These are phyloP conservation scores for Romanogobio albipinnatus DNA, from an alignment of 2,113 vertebrate species.

Conservation along the genomic window DNA sequence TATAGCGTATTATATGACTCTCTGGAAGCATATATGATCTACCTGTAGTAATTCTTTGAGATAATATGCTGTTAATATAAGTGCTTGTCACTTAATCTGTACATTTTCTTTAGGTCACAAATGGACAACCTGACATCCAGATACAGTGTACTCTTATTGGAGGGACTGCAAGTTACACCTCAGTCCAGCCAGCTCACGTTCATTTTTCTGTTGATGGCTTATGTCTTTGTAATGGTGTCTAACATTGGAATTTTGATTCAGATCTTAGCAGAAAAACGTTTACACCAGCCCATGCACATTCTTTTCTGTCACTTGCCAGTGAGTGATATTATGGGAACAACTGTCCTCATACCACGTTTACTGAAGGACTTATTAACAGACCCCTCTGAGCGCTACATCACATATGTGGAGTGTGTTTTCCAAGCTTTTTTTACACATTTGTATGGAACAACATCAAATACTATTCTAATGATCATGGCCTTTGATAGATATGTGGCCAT, in stretches of 20 bases:
- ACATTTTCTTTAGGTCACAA: neutral
- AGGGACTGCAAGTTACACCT: slow-evolving; percentile 61
- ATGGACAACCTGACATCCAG: slow-evolving; percentile 42
- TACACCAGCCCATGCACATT: slow-evolving; percentile 63
- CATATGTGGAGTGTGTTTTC: slow-evolving; percentile 62
- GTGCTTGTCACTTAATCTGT: too few species aligned
- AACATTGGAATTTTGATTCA: slow-evolving; percentile 54
- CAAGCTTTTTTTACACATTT: slow-evolving; percentile 66
- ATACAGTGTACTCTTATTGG: slow-evolving; percentile 57
- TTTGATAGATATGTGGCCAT: slow-evolving; percentile 65
- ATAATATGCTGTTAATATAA: too few species aligned
- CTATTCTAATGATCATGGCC: slow-evolving; percentile 70
- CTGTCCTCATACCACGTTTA: slow-evolving; percentile 56
- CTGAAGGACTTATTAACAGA: slow-evolving; percentile 54
- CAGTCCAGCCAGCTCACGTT: slow-evolving; percentile 53
- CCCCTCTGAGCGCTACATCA: slow-evolving; percentile 56
- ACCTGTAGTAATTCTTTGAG: too few species aligned
- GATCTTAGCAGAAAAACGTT: slow-evolving; percentile 41
- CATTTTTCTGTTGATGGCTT: slow-evolving; percentile 55
- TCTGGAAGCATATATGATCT: too few species aligned
- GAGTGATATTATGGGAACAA: slow-evolving; percentile 62
- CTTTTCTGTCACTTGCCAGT: slow-evolving; percentile 53
- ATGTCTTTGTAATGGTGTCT: slow-evolving; percentile 48
- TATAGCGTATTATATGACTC: too few species aligned
- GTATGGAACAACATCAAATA: slow-evolving; percentile 55